Base-by-base conservation (phyloP, 2,888 invertebrate species). In the Sepiola atlantica region DNA sequence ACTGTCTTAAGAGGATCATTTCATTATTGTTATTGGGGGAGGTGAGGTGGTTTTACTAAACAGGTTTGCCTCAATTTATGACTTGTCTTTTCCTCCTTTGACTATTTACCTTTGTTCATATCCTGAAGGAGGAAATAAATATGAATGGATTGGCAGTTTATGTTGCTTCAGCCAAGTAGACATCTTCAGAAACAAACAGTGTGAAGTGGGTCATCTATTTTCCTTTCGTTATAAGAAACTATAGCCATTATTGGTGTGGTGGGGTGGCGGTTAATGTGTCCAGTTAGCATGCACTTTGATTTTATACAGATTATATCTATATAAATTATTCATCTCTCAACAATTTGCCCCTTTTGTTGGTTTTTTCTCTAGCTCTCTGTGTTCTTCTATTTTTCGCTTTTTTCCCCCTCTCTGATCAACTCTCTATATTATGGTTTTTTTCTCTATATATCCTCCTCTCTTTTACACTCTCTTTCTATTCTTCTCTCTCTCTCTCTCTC, bases 91-190 rank as follows among this genome's bases (percentile, higher is more conserved):
- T 61, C 6, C 61, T 61, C 28, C 61, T 28, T 12, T 61, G 77
- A 77, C 77, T n/a, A 14, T 77, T 77, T 77, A 77, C 77, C 14
- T 45, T 77, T 0, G 14, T n/a, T 77, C n/a, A 77, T 77, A 77
- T 77, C n/a, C 16, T 77, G n/a, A 77, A n/a, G 16, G 77, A 77
- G 32, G 77, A 77, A 77, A 77, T 77, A 77, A 77, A 77, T 77
- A 32, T n/a, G 77, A 77, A 77, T 77, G n/a, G 77, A 77, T n/a
- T 77, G 77, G 77, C 77, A 77, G 32, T 77, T 77, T 77, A 77
- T 77, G 32, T 12, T 77, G 16, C 32, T n/a, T 77, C 3, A n/a
- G n/a, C 77, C n/a, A 77, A 77, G n/a, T 77, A 77, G 32, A 3
- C 77, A 77, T 77, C 10, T n/a, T 77, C n/a, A 77, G n/a, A 32